A percentile compares a stretch with the other conserved stretches of the same genome.
These are phyloP conservation scores for Mya arenaria DNA, from an alignment of 1,140 invertebrate species.

Conservation along the genomic window DNA sequence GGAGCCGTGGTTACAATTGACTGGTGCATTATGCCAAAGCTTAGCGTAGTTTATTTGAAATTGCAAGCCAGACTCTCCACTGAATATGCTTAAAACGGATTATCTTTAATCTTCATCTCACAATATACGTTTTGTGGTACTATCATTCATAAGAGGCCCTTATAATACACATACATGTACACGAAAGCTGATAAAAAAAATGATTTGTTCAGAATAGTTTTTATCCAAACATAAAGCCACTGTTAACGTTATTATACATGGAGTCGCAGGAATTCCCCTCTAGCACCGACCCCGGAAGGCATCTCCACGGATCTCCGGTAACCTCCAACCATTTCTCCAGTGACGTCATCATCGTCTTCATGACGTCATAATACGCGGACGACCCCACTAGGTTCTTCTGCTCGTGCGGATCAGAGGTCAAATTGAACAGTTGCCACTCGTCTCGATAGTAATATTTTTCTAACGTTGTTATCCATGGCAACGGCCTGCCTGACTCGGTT, in stretches of 20 bases:
- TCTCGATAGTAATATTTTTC: conserved; percentile 90
- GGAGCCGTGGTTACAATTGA: no score
- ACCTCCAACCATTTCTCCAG: conserved; percentile 88
- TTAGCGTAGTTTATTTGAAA: no score
- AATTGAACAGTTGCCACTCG: conserved; percentile 94
- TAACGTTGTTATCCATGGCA: conserved; percentile 91
- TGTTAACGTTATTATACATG: background rate
- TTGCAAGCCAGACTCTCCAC: no score
- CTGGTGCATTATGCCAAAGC: no score
- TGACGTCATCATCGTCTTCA: conserved; percentile 83
- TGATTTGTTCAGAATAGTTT: no score
- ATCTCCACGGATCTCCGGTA: conserved; percentile 93
- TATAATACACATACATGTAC: no score
- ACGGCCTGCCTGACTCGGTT: conserved; percentile 84
- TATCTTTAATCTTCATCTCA: no score
- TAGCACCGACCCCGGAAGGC: conserved; percentile 89
- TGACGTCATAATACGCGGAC: conserved; percentile 80
- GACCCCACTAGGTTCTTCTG: conserved; percentile 86
- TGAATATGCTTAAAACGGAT: no score
- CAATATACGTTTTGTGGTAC: no score
- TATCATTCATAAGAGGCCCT: no score
- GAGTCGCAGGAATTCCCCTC: conserved; percentile 1
- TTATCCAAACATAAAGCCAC: no score
- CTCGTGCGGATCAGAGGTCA: conserved; percentile 90
- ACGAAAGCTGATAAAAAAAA: no score